A percentile compares a stretch with the other conserved stretches of the same genome.
Conservation (phyloP, 2,888 invertebrate species). For the Stegana nigrithorax region DNA sequence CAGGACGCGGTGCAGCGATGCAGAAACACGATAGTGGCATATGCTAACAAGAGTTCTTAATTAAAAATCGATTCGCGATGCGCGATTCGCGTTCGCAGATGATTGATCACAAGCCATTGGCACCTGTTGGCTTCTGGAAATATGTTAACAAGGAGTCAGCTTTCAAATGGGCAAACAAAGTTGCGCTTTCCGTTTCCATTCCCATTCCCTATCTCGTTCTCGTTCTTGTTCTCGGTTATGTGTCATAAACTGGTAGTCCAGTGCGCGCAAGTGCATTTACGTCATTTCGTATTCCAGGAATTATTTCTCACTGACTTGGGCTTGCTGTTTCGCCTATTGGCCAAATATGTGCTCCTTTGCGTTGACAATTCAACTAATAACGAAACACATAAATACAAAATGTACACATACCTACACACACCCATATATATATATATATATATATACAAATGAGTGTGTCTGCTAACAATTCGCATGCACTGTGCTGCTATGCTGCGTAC, state of each 20-base stretch:
- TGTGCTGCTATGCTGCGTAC: slow-evolving; percentile 37
- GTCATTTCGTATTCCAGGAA: slow-evolving; percentile 47
- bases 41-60: slow-evolving; percentile 69
- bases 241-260: slow-evolving; percentile 53
- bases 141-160: slow-evolving; percentile 64
- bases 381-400: slow-evolving; percentile 39
- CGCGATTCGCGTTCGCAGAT: too few relatives aligned
- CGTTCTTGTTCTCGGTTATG: too few relatives aligned
- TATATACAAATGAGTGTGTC: slow-evolving; percentile 26
- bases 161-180: slow-evolving; percentile 36
- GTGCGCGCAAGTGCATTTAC: slow-evolving; percentile 35
- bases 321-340: slow-evolving; percentile 20
- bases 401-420: too few relatives aligned
- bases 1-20: slow-evolving; percentile 38
- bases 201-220: slow-evolving; percentile 19
- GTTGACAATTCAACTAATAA: slow-evolving; percentile 57
- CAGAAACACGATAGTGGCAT: slow-evolving; percentile 51
- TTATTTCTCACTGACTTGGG: slow-evolving; percentile 39
- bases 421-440: too few relatives aligned
- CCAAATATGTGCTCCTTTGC: slow-evolving; percentile 36
- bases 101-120: slow-evolving; percentile 67
- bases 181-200: slow-evolving; percentile 39
- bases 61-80: slow-evolving; percentile 68
- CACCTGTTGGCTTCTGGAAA: slow-evolving; percentile 69
- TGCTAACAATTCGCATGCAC: slow-evolving; percentile 10